phyloP scores from a whole-genome alignment of 1,140 invertebrate genomes.

The Bombus confusus region DNA sequence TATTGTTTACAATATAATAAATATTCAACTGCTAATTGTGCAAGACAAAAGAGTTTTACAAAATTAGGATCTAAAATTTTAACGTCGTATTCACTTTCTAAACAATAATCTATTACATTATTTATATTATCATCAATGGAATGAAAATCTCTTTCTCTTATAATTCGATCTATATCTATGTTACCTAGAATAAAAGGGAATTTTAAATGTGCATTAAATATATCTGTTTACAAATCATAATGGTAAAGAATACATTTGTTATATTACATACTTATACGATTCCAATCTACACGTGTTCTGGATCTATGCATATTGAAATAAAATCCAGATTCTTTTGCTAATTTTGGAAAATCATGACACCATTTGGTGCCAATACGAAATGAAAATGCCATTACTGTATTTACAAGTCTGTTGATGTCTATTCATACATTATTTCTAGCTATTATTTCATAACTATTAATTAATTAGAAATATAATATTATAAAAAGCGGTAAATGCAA shows the following conservation, averaged over 20 bases:
- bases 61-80: slow-evolving; percentile 86
- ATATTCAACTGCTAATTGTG: slow-evolving; percentile 88
- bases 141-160: slow-evolving; percentile 85
- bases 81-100: slow-evolving; percentile 85
- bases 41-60: slow-evolving; percentile 86
- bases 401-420: slow-evolving; percentile 24
- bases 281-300: slow-evolving; percentile 85
- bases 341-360: slow-evolving; percentile 87
- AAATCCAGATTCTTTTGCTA: slow-evolving; percentile 87
- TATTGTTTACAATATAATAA: slow-evolving; percentile 88
- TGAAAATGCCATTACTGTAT: slow-evolving; percentile 79
- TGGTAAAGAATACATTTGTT: not conserved
- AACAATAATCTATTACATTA: slow-evolving; percentile 85
- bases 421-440: slow-evolving; percentile 10
- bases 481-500: not conserved
- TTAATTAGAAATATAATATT: slow-evolving; percentile 1
- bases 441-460: not conserved
- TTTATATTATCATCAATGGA: slow-evolving; percentile 86
- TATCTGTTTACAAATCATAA: not conserved
- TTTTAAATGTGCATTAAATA: slow-evolving; percentile 3
- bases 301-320: slow-evolving; percentile 85
- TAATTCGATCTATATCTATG: slow-evolving; percentile 85
- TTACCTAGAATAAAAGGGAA: slow-evolving; percentile 80
- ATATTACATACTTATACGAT: slow-evolving; percentile 84
- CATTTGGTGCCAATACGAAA: slow-evolving; percentile 84